Evolutionary conservation across 2,113 vertebrate genomes (phyloP).

Genomic region (Australoheros scitulus): DNA sequence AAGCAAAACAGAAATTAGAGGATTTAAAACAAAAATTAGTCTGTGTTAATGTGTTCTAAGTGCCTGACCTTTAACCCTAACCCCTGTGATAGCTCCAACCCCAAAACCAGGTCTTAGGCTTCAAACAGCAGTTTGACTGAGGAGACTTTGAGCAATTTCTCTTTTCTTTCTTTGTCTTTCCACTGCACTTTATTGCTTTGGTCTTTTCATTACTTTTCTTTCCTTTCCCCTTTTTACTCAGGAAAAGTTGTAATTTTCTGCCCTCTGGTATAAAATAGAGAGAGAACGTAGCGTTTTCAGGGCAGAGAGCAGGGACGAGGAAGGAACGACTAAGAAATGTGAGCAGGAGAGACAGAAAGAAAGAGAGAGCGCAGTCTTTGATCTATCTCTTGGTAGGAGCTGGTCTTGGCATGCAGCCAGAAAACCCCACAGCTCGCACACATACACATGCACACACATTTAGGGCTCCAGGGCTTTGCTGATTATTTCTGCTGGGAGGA

Average conservation of each 20-base stretch:
- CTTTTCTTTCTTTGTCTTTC: neutral
- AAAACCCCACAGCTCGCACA: constrained; percentile 59
- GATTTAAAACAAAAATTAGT: neutral
- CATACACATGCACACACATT: constrained; percentile 36
- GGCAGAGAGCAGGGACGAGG: neutral
- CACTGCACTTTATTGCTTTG: neutral
- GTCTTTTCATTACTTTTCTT: neutral
- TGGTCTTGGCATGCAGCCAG: constrained; percentile 70
- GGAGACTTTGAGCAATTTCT: neutral
- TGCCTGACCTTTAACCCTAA: neutral
- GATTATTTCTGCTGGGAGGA: constrained; percentile 85
- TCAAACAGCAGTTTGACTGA: too few relatives aligned
- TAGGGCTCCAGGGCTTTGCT: constrained; percentile 80
- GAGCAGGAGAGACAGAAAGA: constrained; percentile 44
- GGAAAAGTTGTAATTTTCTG: constrained; percentile 28
- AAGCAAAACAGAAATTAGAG: neutral
- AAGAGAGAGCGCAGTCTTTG: constrained; percentile 63
- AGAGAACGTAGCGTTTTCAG: constrained; percentile 43
- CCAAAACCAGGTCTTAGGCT: neutral
- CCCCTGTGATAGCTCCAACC: neutral
- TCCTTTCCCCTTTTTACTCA: constrained; percentile 40
- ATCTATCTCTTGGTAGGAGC: constrained; percentile 75
- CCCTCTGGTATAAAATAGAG: constrained; percentile 20
- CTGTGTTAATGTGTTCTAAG: neutral
- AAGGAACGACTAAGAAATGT: constrained; percentile 51